Evolutionary conservation across 2,888 invertebrate species (phyloP).

Genomic region (Tetragonula carbonaria): DNA sequence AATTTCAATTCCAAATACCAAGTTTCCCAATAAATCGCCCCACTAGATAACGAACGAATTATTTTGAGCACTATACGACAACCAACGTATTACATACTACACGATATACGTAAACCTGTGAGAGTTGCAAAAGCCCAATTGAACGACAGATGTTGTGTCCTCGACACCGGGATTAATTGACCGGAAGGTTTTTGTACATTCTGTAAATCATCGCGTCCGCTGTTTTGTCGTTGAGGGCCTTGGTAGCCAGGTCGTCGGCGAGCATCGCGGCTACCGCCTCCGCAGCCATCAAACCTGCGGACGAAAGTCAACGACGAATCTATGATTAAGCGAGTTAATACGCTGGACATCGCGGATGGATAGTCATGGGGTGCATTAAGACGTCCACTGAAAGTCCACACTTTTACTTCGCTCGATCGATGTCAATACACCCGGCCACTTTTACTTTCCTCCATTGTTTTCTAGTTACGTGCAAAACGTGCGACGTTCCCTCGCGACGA

Average conservation of each 20-base stretch:
- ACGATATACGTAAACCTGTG: background rate
- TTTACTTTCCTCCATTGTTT: conserved; percentile 52
- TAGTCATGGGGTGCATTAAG: conserved; percentile 10
- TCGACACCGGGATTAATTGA: conserved; percentile 56
- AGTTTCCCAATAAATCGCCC: too few relatives aligned
- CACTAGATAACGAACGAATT: background rate
- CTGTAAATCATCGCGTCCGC: conserved; percentile 80
- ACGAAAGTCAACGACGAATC: conserved; percentile 55
- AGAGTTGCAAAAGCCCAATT: background rate
- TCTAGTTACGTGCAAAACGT: conserved; percentile 2
- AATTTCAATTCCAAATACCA: too few relatives aligned
- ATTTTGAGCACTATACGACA: background rate
- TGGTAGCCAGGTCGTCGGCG: conserved; percentile 80
- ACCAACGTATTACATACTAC: background rate
- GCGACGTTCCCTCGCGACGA: too few relatives aligned
- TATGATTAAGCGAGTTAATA: conserved; percentile 54
- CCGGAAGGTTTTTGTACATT: conserved; percentile 80
- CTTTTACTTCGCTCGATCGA: conserved; percentile 56
- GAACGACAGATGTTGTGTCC: background rate
- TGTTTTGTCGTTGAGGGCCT: conserved; percentile 78
- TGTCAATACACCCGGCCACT: conserved; percentile 36
- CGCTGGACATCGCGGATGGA: background rate
- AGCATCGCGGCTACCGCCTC: conserved; percentile 83
- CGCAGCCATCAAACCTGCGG: conserved; percentile 80
- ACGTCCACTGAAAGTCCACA: conserved; percentile 43